These are phyloP conservation scores for Pogonomyrmex barbatus DNA, from an alignment of 1,140 invertebrate genomes.

Conservation along the genomic window DNA sequence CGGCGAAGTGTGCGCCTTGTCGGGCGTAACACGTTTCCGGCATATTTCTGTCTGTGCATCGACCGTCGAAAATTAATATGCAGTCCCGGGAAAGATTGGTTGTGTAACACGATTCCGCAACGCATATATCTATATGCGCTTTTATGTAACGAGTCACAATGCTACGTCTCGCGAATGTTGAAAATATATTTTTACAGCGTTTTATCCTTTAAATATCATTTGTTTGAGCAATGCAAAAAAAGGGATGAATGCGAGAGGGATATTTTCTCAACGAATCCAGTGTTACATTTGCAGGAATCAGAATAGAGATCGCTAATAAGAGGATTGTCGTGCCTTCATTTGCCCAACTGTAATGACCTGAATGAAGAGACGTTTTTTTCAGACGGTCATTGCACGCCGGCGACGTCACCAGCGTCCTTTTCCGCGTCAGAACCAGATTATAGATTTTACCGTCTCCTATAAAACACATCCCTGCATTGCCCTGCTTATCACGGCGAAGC, in stretches of 20 bases:
- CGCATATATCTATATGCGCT: not conserved
- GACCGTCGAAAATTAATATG: constrained; percentile 32
- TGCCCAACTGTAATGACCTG: not conserved
- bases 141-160: constrained; percentile 3
- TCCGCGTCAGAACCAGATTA: constrained; percentile 50
- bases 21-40: constrained; percentile 19
- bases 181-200: constrained; percentile 5
- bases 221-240: not conserved
- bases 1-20: not conserved
- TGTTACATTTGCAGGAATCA: not conserved
- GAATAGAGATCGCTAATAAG: no score
- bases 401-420: constrained; percentile 38
- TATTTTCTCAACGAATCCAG: not conserved
- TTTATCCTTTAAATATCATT: not conserved
- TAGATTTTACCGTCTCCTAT: constrained; percentile 38
- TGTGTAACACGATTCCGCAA: constrained; percentile 6
- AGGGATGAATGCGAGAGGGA: not conserved
- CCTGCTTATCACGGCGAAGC: constrained; percentile 13
- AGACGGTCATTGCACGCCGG: not conserved
- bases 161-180: not conserved
- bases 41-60: constrained; percentile 20
- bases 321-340: not conserved
- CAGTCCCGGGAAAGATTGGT: not conserved
- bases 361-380: constrained; percentile 6
- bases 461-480: constrained; percentile 2